These are phyloP conservation scores for Myiagra hebetior DNA, from an alignment of 2,113 vertebrate genomes.

Conservation along the genomic window DNA sequence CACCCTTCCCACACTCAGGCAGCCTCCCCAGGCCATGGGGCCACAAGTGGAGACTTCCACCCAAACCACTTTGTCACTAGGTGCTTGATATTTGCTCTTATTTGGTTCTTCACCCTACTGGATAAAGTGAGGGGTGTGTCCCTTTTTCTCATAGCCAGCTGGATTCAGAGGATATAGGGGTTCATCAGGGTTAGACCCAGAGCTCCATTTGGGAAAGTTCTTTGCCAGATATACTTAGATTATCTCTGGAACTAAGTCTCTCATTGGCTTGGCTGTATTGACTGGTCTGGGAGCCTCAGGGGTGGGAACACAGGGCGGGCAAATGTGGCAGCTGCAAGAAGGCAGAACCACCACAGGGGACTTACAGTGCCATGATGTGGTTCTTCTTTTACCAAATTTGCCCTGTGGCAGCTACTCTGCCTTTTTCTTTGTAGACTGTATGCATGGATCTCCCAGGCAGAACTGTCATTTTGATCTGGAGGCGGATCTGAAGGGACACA, in stretches of 20 bases:
- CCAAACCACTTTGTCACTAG: neutral
- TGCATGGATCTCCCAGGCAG: neutral
- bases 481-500: neutral
- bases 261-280: accelerated
- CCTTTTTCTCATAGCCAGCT: neutral
- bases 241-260: neutral
- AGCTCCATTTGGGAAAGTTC: neutral
- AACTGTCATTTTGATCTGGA: neutral
- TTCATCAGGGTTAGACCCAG: neutral
- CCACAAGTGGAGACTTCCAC: neutral
- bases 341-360: neutral
- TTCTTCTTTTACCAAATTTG: neutral
- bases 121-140: neutral
- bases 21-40: neutral
- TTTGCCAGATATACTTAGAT: neutral
- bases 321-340: neutral
- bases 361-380: neutral
- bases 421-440: neutral
- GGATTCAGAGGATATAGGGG: neutral
- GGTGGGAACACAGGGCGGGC: neutral
- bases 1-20: neutral
- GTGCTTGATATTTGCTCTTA: neutral
- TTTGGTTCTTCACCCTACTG: neutral
- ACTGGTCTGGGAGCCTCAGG: neutral
- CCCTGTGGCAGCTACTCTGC: neutral